Conservation (phyloP, 2,113 vertebrate species). For the Amphiprion ocellaris region DNA sequence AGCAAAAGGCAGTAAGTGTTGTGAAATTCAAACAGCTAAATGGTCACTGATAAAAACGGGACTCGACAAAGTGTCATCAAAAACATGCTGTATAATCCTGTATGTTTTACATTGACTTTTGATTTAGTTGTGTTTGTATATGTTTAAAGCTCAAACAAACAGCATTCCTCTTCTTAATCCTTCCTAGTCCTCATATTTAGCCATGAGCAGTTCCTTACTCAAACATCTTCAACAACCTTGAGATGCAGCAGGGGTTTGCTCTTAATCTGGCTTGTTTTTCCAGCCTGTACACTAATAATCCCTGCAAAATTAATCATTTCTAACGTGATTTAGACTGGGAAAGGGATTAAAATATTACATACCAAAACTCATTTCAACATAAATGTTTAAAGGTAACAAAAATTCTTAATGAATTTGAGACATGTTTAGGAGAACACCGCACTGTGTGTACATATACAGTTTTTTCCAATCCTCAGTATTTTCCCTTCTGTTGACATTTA, state of each 20-base stretch:
- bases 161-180: conserved; percentile 7
- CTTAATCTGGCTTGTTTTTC: conserved; percentile 40
- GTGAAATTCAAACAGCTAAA: too few species aligned
- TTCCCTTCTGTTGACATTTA: conserved; percentile 25
- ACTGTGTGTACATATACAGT: not conserved
- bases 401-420: not conserved
- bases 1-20: too few species aligned
- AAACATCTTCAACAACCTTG: not conserved
- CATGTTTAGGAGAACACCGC: not conserved
- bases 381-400: not conserved
- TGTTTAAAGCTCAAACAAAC: not conserved
- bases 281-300: conserved; percentile 9
- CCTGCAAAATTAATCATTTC: not conserved
- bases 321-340: not conserved
- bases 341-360: not conserved
- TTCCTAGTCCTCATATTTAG: not conserved
- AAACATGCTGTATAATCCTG: not conserved
- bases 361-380: not conserved
- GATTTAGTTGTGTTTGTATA: not conserved
- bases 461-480: not conserved
- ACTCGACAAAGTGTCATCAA: too few species aligned
- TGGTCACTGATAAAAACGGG: too few species aligned
- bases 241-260: conserved; percentile 5
- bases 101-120: not conserved
- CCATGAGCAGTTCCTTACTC: not conserved